Conservation (phyloP, 2,888 invertebrate genomes). For the Chrysodeixis includens region DNA sequence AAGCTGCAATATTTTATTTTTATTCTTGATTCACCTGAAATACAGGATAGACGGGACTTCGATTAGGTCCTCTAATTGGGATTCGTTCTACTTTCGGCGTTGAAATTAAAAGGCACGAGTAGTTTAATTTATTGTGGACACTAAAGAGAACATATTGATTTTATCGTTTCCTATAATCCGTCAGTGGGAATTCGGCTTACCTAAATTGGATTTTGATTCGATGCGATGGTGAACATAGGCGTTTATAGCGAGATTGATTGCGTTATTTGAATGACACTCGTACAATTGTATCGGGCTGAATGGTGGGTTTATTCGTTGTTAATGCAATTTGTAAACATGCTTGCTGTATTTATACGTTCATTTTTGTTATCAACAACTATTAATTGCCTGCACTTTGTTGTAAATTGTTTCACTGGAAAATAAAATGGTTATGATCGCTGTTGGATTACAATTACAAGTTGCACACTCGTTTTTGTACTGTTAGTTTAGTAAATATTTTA, state of each 20-base stretch:
- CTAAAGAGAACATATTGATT: conserved; percentile 47
- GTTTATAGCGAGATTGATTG: conserved; percentile 48
- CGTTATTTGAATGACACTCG: conserved; percentile 41
- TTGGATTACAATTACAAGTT: conserved; percentile 4
- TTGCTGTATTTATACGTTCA: background rate
- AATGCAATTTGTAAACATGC: conserved; percentile 27
- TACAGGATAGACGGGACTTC: background rate
- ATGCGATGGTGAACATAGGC: conserved; percentile 49
- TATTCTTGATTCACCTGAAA: conserved; percentile 10
- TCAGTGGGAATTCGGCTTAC: conserved; percentile 41
- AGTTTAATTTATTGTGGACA: background rate
- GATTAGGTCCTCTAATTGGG: background rate
- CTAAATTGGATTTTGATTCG: conserved; percentile 54
- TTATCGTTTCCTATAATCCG: conserved; percentile 51
- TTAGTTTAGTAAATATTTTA: background rate
- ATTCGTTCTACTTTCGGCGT: background rate
- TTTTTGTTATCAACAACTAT: conserved; percentile 2
- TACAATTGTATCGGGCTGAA: conserved; percentile 28
- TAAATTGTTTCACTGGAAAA: conserved; percentile 1
- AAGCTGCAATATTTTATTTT: conserved; percentile 25
- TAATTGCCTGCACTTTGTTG: background rate
- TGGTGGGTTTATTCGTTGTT: conserved; percentile 34
- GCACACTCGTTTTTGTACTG: background rate
- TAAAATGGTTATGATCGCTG: background rate
- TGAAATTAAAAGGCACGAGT: background rate